A percentile compares a stretch with the other conserved stretches of the same genome.
These are phyloP conservation scores for Uromys caudimaculatus DNA, from an alignment of 2,797 vertebrate species.

Conservation along the genomic window DNA sequence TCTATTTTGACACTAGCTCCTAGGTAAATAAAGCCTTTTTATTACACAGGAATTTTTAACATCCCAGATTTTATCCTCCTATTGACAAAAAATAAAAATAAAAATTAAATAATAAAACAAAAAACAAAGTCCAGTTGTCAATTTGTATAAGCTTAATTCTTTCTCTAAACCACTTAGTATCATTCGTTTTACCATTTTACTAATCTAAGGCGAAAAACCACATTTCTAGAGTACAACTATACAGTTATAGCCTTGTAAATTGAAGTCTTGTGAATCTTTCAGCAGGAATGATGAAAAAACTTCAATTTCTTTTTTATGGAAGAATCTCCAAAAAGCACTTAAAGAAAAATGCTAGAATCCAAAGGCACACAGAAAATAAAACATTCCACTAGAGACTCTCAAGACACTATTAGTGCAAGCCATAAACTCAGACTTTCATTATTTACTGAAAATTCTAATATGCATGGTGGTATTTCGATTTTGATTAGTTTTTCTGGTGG, in stretches of 20 bases:
- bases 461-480: background rate
- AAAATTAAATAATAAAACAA: background rate
- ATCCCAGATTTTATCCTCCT: background rate
- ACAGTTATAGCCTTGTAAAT: background rate
- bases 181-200: background rate
- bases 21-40: background rate
- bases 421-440: slow-evolving; percentile 40
- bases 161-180: background rate
- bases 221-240: slow-evolving; percentile 10
- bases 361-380: background rate
- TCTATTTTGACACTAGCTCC: background rate
- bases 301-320: slow-evolving; percentile 22
- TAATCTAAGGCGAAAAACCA: slow-evolving; percentile 19
- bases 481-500: slow-evolving; percentile 22
- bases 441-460: slow-evolving; percentile 51
- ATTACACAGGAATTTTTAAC: background rate
- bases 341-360: background rate
- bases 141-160: background rate
- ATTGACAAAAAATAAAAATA: background rate
- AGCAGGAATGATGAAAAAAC: background rate
- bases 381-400: slow-evolving; percentile 9
- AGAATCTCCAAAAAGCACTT: background rate
- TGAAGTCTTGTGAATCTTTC: background rate
- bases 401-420: background rate
- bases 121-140: background rate